phyloP scores from a whole-genome alignment of 2,797 vertebrate species.

The Limnodromus scolopaceus region DNA sequence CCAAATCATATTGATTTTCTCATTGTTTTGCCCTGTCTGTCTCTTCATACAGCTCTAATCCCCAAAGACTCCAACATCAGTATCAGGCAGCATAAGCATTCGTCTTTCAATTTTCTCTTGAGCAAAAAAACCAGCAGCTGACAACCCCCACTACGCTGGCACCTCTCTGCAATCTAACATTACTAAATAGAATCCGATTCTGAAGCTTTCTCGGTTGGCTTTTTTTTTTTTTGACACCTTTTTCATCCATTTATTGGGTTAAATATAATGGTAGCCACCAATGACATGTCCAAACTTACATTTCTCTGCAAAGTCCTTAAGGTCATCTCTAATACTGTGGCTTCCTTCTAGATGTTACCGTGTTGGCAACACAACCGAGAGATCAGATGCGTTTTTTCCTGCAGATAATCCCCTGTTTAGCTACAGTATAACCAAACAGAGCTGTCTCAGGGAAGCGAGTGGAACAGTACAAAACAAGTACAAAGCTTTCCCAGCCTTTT shows the following conservation, averaged over 20 bases:
- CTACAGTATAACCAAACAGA: background rate
- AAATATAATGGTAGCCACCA: background rate
- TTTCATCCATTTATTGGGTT: background rate
- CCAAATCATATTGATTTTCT: conserved; percentile 15
- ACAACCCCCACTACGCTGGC: background rate
- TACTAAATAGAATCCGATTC: background rate
- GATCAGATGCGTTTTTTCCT: background rate
- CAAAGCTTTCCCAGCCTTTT: background rate
- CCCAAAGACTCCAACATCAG: background rate
- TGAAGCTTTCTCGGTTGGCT: background rate
- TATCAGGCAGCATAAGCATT: background rate
- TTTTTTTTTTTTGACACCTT: background rate
- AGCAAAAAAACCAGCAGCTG: background rate
- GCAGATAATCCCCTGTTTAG: background rate
- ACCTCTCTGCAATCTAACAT: background rate
- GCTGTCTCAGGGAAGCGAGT: background rate
- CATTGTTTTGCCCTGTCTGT: background rate
- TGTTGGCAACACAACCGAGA: background rate
- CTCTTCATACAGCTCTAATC: background rate
- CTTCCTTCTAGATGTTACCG: background rate
- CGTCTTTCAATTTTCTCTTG: background rate
- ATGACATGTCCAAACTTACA: fast-evolving
- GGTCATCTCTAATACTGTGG: background rate
- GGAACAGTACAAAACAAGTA: background rate
- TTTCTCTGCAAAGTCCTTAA: background rate